Conservation (phyloP, 2,797 vertebrate species). For the Sebastolobus altivelis region DNA sequence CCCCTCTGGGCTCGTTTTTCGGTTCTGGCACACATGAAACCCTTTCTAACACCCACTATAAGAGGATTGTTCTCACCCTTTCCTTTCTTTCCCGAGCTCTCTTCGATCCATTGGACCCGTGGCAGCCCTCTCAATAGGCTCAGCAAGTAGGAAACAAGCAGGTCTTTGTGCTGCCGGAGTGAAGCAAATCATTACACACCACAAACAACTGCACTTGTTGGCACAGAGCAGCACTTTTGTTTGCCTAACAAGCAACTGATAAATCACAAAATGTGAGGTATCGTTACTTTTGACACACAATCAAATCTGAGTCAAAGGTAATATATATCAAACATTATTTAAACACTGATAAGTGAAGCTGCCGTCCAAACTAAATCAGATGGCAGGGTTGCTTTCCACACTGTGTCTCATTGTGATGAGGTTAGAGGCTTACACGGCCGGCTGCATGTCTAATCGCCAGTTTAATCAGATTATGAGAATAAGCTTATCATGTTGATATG, state of each 20-base stretch:
- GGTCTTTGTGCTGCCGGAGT: slow-evolving; percentile 92
- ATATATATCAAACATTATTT: background rate
- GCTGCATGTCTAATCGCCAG: slow-evolving; percentile 57
- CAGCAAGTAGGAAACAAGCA: slow-evolving; percentile 93
- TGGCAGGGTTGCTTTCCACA: slow-evolving; percentile 15
- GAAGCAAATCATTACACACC: slow-evolving; percentile 62
- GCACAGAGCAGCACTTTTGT: slow-evolving; percentile 14
- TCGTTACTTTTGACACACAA: slow-evolving; percentile 1
- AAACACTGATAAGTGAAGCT: slow-evolving; percentile 14
- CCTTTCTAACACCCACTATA: slow-evolving; percentile 10
- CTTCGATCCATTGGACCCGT: slow-evolving; percentile 97
- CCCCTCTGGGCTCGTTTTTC: no score
- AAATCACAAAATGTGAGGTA: background rate
- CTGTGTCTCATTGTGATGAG: slow-evolving; percentile 49
- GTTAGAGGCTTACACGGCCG: slow-evolving; percentile 59
- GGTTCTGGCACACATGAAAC: no score
- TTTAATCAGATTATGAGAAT: slow-evolving; percentile 72
- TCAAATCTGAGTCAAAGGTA: slow-evolving; percentile 3
- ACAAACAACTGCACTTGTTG: slow-evolving; percentile 38
- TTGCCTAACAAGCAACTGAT: background rate
- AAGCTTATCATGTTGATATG: slow-evolving; percentile 55
- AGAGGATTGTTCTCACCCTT: slow-evolving; percentile 87
- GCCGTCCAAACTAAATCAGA: slow-evolving; percentile 11
- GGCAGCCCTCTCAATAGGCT: slow-evolving; percentile 93
- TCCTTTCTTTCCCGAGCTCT: slow-evolving; percentile 91